phyloP scores from a whole-genome alignment of 2,797 vertebrate genomes.

The Etheostoma nigrum region DNA sequence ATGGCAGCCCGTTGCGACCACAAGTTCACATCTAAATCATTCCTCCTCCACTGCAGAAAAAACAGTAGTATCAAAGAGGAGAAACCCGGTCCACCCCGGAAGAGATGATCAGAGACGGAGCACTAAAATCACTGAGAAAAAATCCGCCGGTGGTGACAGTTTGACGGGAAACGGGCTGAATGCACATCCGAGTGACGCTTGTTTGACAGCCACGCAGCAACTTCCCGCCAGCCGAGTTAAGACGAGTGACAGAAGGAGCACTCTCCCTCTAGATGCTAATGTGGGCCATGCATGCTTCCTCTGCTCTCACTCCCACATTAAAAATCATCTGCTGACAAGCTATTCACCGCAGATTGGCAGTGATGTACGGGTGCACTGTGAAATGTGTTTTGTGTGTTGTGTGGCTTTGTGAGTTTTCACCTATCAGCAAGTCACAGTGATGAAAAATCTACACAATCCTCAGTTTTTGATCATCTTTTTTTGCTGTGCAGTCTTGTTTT shows the following conservation, averaged over 20 bases:
- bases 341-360: conserved; percentile 27
- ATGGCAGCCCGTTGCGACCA: background rate
- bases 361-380: conserved; percentile 15
- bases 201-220: conserved; percentile 58
- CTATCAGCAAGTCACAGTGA: background rate
- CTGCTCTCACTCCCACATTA: conserved; percentile 28
- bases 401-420: background rate
- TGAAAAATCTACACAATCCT: background rate
- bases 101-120: conserved; percentile 47
- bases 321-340: conserved; percentile 26
- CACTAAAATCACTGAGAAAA: conserved; percentile 5
- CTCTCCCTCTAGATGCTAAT: conserved; percentile 45
- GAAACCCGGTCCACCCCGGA: conserved; percentile 1
- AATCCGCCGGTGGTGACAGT: conserved; percentile 50
- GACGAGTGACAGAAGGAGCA: conserved; percentile 49
- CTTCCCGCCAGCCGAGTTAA: conserved; percentile 46
- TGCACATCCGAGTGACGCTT: conserved; percentile 24
- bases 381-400: background rate
- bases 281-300: conserved; percentile 25
- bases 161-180: conserved; percentile 56
- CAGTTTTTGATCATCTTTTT: background rate
- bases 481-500: background rate
- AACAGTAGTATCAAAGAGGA: conserved; percentile 4
- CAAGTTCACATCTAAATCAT: conserved; percentile 32
- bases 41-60: background rate